Evolutionary conservation across 1,140 invertebrate genomes (phyloP), one percentile per base, ranked within the genome.

Genomic region (Formica exsecta): DNA sequence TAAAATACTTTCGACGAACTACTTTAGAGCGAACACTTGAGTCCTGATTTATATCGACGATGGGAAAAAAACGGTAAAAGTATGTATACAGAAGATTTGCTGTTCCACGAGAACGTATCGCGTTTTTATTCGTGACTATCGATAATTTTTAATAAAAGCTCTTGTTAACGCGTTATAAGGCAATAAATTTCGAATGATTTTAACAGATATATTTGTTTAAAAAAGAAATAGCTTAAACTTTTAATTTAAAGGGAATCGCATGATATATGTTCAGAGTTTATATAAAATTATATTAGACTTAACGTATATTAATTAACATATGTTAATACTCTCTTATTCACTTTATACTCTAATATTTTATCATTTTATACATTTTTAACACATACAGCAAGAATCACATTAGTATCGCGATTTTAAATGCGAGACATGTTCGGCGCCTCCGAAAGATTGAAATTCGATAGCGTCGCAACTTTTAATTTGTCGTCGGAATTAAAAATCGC

Each of bases 21-120:
- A 68, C 76, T 36, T 29, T 66, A 13, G 29, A 79, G 76, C 51
- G 66, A 68, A 79, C 32, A 68, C n/a, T 54, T 6, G 44, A 48
- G 9, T 57, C 64, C 76, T 54, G 41, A 66, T 71, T 80, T 71
- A 70, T 44, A 32, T 44, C 38, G 71, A n/a, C 16, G 41, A 36
- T 38, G 44, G 9, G 4, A 44, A 16, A 38, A 25, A 38, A 54
- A 19, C 41, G 11, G n/a, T 1, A 64, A 36, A 64, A 19, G 32
- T 59, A 9, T n/a, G 6, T 9, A 25, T 8, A 6, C 0, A 44
- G 16, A 44, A 7, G 1, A 8, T 44, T 51, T n/a, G 16, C 9
- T n/a, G 7, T 16, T 41, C 6, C 19, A 22, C 5, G n/a, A 48
- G 25, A 32, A 41, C 41, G 25, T 16, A 25, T 7, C 11, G 22